A percentile compares a stretch with the other conserved stretches of the same genome.
Conservation (phyloP, 2,113 vertebrate species). For the Thamnaconus septentrionalis region DNA sequence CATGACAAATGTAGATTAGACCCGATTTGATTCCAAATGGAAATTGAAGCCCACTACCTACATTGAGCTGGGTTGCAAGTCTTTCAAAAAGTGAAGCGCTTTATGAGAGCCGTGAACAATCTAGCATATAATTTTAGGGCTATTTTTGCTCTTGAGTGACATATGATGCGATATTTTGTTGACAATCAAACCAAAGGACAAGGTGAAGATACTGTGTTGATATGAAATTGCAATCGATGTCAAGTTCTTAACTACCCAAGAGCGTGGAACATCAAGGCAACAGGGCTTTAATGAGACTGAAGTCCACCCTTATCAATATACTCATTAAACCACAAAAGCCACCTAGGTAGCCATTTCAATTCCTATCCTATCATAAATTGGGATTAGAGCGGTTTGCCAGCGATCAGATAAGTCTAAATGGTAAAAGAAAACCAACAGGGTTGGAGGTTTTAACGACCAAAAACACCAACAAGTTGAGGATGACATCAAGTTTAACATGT, state of each 20-base stretch:
- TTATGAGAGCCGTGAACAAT: conserved; percentile 68
- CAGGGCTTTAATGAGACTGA: conserved; percentile 47
- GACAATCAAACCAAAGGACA: too few species aligned
- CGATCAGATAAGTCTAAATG: conserved; percentile 27
- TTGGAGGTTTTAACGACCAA: conserved; percentile 15
- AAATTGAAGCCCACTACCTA: conserved; percentile 71
- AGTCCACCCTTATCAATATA: conserved; percentile 25
- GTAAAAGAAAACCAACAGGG: conserved; percentile 28
- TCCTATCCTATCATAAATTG: too few species aligned
- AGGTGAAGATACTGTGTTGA: conserved; percentile 43
- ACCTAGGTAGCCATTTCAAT: too few species aligned
- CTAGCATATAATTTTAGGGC: conserved; percentile 67
- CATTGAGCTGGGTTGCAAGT: conserved; percentile 58
- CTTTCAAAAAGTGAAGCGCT: conserved; percentile 67
- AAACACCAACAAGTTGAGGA: background rate
- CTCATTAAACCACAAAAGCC: too few species aligned
- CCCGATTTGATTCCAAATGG: conserved; percentile 70
- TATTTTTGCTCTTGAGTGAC: conserved; percentile 58
- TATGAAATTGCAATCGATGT: conserved; percentile 47
- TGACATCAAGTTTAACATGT: background rate
- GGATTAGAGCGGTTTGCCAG: conserved; percentile 58
- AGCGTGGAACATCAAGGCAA: conserved; percentile 49
- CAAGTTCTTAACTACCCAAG: conserved; percentile 50
- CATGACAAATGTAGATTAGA: conserved; percentile 71
- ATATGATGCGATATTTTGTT: conserved; percentile 34